These are phyloP conservation scores for Eudemis profundana DNA, from an alignment of 2,888 invertebrate genomes.

Conservation along the genomic window DNA sequence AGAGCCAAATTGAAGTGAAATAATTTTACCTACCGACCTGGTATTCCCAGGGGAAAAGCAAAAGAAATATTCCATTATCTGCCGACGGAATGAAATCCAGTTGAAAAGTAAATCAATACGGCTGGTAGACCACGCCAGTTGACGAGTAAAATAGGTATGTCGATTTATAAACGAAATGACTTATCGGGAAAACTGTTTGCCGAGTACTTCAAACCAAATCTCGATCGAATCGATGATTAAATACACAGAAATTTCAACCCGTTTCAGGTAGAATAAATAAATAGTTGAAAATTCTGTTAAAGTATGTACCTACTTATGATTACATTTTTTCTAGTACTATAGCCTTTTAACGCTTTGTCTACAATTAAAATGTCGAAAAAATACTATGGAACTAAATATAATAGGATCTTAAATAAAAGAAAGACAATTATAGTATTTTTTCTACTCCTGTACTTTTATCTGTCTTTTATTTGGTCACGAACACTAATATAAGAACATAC, in stretches of 20 bases:
- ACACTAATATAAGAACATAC: too few relatives aligned
- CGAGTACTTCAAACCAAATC: slow-evolving; percentile 61
- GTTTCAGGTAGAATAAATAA: slow-evolving; percentile 20
- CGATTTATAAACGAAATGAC: slow-evolving; percentile 60
- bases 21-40: slow-evolving; percentile 12
- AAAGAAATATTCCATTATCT: slow-evolving; percentile 37
- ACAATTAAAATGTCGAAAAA: too few relatives aligned
- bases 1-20: slow-evolving; percentile 9
- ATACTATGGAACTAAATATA: too few relatives aligned
- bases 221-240: slow-evolving; percentile 45
- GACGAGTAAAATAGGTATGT: slow-evolving; percentile 53
- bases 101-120: slow-evolving; percentile 42
- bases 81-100: slow-evolving; percentile 32
- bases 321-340: too few relatives aligned
- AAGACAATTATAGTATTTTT: too few relatives aligned
- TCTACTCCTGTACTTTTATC: too few relatives aligned
- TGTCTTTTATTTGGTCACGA: too few relatives aligned
- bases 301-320: too few relatives aligned
- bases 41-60: slow-evolving; percentile 23
- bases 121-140: slow-evolving; percentile 29
- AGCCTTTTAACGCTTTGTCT: too few relatives aligned
- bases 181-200: slow-evolving; percentile 64
- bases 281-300: too few relatives aligned
- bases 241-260: slow-evolving; percentile 36
- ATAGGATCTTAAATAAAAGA: too few relatives aligned